These are phyloP conservation scores for Lepus townsendii DNA, from an alignment of 2,797 vertebrate species.

Conservation along the genomic window DNA sequence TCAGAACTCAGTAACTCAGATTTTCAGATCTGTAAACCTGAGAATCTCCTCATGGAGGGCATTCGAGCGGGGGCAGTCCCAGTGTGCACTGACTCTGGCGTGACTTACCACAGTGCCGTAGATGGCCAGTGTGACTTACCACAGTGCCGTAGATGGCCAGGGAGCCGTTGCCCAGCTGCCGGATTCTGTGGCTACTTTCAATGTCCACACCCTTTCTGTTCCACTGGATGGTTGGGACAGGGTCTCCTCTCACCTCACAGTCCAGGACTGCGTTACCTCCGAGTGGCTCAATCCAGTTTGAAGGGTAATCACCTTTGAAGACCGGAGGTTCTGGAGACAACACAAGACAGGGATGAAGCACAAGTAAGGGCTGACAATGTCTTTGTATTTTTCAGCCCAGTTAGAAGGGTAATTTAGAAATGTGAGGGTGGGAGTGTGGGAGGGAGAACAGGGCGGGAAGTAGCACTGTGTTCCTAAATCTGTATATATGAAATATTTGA, in stretches of 20 bases:
- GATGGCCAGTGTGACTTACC: conserved; percentile 94
- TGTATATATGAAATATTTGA: too few relatives aligned
- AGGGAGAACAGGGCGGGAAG: too few relatives aligned
- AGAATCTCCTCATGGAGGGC: neutral
- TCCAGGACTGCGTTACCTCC: conserved; percentile 96
- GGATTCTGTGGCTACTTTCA: conserved; percentile 92
- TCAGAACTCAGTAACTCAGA: neutral
- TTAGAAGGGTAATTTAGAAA: neutral
- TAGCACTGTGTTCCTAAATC: too few relatives aligned
- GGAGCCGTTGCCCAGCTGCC: conserved; percentile 95
- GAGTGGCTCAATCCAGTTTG: conserved; percentile 94
- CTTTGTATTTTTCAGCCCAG: conserved; percentile 6
- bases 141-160: conserved; percentile 97
- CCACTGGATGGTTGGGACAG: conserved; percentile 96
- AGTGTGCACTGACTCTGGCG: neutral
- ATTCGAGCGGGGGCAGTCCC: neutral
- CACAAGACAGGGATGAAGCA: neutral
- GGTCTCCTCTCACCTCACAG: conserved; percentile 96
- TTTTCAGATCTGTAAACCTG: neutral
- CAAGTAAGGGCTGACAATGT: neutral
- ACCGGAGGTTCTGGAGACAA: conserved; percentile 94
- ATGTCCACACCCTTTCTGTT: conserved; percentile 93
- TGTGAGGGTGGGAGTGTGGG: neutral
- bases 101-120: conserved; percentile 95
- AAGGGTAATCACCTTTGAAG: conserved; percentile 94